phyloP scores from a whole-genome alignment of 2,888 invertebrate genomes.

The Cephus pygmeus region DNA sequence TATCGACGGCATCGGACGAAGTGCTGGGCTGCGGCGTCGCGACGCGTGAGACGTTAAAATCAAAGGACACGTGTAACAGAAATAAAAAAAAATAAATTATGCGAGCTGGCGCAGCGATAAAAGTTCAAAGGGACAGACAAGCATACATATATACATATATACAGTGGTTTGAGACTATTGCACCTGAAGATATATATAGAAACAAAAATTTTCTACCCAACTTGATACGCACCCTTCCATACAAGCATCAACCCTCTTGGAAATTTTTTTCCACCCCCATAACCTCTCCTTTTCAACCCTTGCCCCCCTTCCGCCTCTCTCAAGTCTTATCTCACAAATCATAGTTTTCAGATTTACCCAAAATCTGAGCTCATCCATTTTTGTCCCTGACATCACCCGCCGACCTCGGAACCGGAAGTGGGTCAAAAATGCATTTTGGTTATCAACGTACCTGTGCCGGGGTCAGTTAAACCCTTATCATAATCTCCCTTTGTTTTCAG shows the following conservation, averaged over 20 bases:
- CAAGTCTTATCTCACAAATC: not conserved
- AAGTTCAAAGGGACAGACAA: constrained; percentile 38
- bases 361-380: not conserved
- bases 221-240: too few relatives aligned
- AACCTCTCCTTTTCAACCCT: not conserved
- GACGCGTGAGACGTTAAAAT: constrained; percentile 6
- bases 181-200: too few relatives aligned
- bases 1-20: constrained; percentile 19
- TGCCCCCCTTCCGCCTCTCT: too few relatives aligned
- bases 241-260: too few relatives aligned
- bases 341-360: not conserved
- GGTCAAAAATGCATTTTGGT: not conserved
- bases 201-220: too few relatives aligned
- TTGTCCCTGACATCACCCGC: not conserved
- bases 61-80: constrained; percentile 25
- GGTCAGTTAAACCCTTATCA: not conserved
- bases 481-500: not conserved
- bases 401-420: not conserved
- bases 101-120: constrained; percentile 32
- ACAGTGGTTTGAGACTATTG: too few relatives aligned
- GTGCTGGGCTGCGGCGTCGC: constrained; percentile 1
- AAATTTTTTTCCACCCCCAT: not conserved
- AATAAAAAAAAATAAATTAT: constrained; percentile 29
- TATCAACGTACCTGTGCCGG: not conserved
- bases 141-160: not conserved